Evolutionary conservation across 2,888 invertebrate genomes (phyloP).

Genomic region (Aphidoletes aphidimyza): DNA sequence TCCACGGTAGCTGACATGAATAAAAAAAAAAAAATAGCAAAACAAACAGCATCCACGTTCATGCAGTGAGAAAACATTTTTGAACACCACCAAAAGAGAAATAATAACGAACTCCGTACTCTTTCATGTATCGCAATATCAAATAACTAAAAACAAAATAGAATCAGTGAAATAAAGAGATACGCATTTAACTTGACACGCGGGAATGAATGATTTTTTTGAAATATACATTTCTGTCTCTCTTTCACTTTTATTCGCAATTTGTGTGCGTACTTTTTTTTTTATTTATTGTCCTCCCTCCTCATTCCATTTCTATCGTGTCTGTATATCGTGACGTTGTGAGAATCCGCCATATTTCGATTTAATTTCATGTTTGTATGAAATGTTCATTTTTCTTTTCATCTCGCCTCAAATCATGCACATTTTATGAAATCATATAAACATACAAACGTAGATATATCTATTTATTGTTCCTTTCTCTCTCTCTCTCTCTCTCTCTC

Average conservation of each 20-base stretch:
- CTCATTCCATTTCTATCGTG: too few species aligned
- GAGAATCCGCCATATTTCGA: too few species aligned
- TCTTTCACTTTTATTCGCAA: too few species aligned
- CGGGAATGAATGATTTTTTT: not conserved
- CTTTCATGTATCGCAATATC: not conserved
- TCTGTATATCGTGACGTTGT: too few species aligned
- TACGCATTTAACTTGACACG: conserved; percentile 33
- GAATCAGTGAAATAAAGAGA: not conserved
- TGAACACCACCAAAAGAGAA: not conserved
- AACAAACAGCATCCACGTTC: not conserved
- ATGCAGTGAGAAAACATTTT: not conserved
- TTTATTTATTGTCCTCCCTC: too few species aligned
- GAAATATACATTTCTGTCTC: not conserved
- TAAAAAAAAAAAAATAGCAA: not conserved
- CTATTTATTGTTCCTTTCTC: too few species aligned
- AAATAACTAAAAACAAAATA: not conserved
- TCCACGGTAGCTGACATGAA: not conserved
- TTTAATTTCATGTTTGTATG: too few species aligned
- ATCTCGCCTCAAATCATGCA: too few species aligned
- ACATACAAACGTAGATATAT: too few species aligned
- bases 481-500: not conserved
- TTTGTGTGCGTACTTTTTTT: too few species aligned
- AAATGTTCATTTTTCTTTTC: too few species aligned
- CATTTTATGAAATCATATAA: too few species aligned
- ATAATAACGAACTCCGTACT: not conserved